Percentiles rank a stretch among this genome's conserved stretches.
These are phyloP conservation scores for Stegodyphus mimosarum DNA, from an alignment of 1,140 invertebrate species.

Conservation along the genomic window DNA sequence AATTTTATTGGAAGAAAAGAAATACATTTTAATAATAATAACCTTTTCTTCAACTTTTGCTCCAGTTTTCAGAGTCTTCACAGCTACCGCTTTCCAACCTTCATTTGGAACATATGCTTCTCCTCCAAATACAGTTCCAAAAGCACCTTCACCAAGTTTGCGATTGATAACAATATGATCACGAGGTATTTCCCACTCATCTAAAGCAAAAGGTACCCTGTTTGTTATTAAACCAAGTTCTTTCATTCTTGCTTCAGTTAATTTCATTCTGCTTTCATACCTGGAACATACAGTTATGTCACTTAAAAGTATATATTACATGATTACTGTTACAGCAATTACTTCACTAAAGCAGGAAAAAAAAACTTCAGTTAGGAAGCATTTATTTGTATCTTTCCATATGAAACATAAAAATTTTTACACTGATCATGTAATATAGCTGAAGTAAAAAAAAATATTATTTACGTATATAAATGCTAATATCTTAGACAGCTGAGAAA, in stretches of 20 bases:
- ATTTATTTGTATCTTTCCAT: no score
- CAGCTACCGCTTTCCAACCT: slow-evolving; percentile 88
- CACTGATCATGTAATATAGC: no score
- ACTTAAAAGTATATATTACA: background rate
- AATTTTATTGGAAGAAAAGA: no score
- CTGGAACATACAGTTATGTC: background rate
- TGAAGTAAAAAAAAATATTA: no score
- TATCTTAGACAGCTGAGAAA: no score
- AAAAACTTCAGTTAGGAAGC: no score
- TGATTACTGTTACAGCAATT: background rate
- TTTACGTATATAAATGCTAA: no score
- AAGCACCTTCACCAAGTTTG: slow-evolving; percentile 88
- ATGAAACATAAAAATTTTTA: no score
- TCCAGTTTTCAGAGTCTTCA: slow-evolving; percentile 88
- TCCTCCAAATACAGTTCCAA: slow-evolving; percentile 88
- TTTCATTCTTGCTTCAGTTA: slow-evolving; percentile 56
- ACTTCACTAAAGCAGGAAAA: background rate
- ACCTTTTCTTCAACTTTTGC: slow-evolving; percentile 84
- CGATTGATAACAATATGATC: slow-evolving; percentile 90
- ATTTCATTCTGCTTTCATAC: slow-evolving; percentile 57
- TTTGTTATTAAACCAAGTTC: slow-evolving; percentile 53
- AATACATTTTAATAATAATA: no score
- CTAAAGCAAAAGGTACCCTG: slow-evolving; percentile 69
- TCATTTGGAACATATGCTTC: slow-evolving; percentile 77
- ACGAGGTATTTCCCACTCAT: slow-evolving; percentile 88